phyloP scores from a whole-genome alignment of 2,888 invertebrate genomes.

The Iselma pallidipennis region DNA sequence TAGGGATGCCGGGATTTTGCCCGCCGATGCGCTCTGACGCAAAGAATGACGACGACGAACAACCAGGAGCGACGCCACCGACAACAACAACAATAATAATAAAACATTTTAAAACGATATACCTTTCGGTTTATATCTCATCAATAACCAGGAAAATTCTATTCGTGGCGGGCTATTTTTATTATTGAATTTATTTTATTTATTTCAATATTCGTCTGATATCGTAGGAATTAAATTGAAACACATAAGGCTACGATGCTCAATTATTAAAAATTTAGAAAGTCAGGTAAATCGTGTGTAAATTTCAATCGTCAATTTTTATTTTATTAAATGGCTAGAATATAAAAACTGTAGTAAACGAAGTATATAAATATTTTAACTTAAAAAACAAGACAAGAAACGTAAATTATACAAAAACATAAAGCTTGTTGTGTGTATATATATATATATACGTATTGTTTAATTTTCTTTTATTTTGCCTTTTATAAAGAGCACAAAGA shows the following conservation, averaged over 20 bases:
- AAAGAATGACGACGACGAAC: conserved; percentile 6
- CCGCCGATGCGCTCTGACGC: conserved; percentile 47
- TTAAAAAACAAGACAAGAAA: not conserved
- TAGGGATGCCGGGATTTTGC: conserved; percentile 49
- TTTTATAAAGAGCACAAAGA: not conserved
- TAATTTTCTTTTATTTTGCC: no score
- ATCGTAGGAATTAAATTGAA: conserved; percentile 13
- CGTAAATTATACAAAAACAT: not conserved
- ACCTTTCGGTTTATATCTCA: no score
- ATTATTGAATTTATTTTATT: not conserved
- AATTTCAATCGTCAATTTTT: conserved; percentile 6
- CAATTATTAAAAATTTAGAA: conserved; percentile 33
- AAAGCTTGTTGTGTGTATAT: not conserved
- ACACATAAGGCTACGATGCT: conserved; percentile 34
- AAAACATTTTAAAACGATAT: no score
- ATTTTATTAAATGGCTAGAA: not conserved
- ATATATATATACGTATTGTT: not conserved
- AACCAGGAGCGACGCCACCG: not conserved
- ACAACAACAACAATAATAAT: not conserved
- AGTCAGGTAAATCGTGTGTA: conserved; percentile 21
- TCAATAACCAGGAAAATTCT: no score
- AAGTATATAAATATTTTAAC: not conserved
- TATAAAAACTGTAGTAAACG: not conserved
- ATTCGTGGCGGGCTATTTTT: no score
- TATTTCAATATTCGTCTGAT: conserved; percentile 11